These are phyloP conservation scores for Betta splendens DNA, from an alignment of 2,797 vertebrate species.

Conservation along the genomic window DNA sequence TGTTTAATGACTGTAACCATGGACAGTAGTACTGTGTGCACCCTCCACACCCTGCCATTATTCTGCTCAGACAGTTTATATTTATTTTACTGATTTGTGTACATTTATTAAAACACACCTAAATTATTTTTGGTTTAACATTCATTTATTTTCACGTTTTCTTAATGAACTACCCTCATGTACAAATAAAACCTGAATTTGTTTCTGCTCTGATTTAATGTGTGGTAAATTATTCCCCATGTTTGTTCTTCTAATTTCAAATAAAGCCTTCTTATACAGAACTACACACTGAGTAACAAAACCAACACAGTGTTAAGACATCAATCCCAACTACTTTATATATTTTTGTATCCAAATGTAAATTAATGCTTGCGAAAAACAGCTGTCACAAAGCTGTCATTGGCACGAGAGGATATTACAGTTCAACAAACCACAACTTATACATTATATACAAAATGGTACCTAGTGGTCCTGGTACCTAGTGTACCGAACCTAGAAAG, in stretches of 20 bases:
- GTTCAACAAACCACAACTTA: conserved; percentile 13
- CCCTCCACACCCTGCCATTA: conserved; percentile 71
- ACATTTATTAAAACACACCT: conserved; percentile 82
- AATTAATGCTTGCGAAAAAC: conserved; percentile 42
- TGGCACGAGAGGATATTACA: conserved; percentile 65
- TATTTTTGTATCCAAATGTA: conserved; percentile 23
- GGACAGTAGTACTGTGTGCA: conserved; percentile 63
- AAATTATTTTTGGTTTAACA: conserved; percentile 93
- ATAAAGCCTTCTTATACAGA: conserved; percentile 83
- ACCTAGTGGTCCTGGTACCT: background rate
- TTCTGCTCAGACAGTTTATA: conserved; percentile 83
- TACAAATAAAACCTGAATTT: conserved; percentile 81
- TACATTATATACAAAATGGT: conserved; percentile 31
- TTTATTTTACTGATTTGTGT: conserved; percentile 94
- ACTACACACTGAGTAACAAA: conserved; percentile 37
- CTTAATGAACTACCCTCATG: conserved; percentile 83
- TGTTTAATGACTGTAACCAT: conserved; percentile 43
- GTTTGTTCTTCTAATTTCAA: conserved; percentile 92
- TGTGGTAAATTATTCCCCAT: conserved; percentile 93
- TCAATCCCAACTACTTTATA: conserved; percentile 1
- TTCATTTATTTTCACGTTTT: conserved; percentile 82
- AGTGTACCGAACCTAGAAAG: background rate
- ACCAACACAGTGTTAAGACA: conserved; percentile 39
- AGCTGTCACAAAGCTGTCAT: conserved; percentile 51
- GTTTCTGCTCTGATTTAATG: conserved; percentile 84